Evolutionary conservation across 2,888 invertebrate species (phyloP), one percentile per base, ranked within the genome.

Genomic region (Diachrysia chrysitis): DNA sequence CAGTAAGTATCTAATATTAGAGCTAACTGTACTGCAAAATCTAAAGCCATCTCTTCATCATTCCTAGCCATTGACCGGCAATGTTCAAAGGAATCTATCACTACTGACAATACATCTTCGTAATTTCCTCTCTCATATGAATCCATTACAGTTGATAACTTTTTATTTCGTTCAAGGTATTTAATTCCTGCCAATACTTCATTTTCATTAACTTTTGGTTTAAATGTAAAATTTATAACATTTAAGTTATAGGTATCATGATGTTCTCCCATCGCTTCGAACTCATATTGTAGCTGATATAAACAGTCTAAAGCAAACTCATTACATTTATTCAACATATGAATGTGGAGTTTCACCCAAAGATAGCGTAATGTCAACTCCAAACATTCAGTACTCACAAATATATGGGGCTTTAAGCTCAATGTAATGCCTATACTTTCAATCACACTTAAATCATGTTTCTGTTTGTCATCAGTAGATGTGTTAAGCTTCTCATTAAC

Each of bases 1-100:
- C 96, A 96, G 69, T 97, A 95, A 53, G 97, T 96, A 69, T 97
- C 97, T 69, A 97, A 91, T 71, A 97, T 94, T 63, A 97, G 92
- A 12, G 96, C 95, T 37, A 96, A 89, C 71, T 96, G 95, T 5
- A 95, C 96, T 76, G 96, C 95, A 90, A 96, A 96, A 69, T 96
- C 96, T 70, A 95, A 78, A 19, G 93, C 92, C 90, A 91, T 95
- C 85, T 90, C 94, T 77, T 90, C 93, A 69, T 95, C 94, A 79
- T 93, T 90, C 57, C 86, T 91, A 25, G 92, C 93, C 81, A 93
- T 88, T 51, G 86, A 84, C 73, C 94, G 95, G 71, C 93, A 95
- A 79, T 96, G 95, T 74, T 96, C 96, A 86, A 97, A 97, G 1
- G 97, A 97, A 77, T 97, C 96, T 85, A 96, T 96, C 0, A 98